These are phyloP conservation scores for Drosophila carrolli DNA, from an alignment of 1,140 invertebrate genomes.

Conservation along the genomic window DNA sequence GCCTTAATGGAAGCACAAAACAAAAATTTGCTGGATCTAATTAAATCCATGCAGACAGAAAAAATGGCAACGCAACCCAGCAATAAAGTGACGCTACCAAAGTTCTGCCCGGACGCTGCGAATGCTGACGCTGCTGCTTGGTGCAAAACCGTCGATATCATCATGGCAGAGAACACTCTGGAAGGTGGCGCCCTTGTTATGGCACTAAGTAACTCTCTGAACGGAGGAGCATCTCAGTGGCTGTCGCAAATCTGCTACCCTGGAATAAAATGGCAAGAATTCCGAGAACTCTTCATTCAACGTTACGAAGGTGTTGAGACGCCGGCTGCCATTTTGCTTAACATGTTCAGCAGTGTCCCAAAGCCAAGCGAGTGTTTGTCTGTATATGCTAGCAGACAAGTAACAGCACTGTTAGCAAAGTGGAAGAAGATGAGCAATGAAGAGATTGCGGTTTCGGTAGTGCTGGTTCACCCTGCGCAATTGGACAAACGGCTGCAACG, in stretches of 20 bases:
- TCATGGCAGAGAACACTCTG: too few species aligned
- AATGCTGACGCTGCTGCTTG: too few species aligned
- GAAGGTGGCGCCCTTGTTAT: not conserved
- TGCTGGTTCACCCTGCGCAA: constrained; percentile 21
- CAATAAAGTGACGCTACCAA: not conserved
- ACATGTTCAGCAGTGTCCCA: constrained; percentile 15
- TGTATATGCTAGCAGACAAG: not conserved
- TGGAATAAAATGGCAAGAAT: not conserved
- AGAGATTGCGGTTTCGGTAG: constrained; percentile 30
- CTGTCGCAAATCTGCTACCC: not conserved
- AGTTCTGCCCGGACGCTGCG: not conserved
- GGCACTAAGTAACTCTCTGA: not conserved
- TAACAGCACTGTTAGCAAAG: constrained; percentile 7
- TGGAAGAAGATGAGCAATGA: constrained; percentile 21
- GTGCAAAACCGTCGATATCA: too few species aligned
- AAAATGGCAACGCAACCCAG: not conserved
- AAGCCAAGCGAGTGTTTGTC: constrained; percentile 4
- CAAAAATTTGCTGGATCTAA: not conserved
- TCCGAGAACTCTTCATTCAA: not conserved
- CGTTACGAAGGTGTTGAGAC: not conserved
- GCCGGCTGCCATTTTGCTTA: not conserved
- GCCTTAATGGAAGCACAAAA: not conserved
- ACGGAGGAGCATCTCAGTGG: constrained; percentile 2
- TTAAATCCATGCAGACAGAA: not conserved
- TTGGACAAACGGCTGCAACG: constrained; percentile 8